Conservation (phyloP, 2,888 invertebrate species). For the Lepas anatifera region DNA sequence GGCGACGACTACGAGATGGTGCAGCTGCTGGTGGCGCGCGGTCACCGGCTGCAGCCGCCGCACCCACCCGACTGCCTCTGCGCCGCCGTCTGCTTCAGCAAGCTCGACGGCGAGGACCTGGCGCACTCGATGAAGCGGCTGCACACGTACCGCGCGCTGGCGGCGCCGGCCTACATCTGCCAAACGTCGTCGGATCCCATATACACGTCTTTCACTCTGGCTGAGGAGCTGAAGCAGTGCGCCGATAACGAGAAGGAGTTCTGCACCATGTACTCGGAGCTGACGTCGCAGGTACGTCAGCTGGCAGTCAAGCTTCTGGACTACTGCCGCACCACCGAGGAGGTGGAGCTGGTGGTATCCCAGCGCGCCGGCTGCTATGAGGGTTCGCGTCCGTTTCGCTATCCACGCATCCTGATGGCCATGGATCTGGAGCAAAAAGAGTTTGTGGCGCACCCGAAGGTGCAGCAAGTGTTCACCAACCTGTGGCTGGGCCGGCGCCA, state of each 20-base stretch:
- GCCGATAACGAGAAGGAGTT: slow-evolving; percentile 15
- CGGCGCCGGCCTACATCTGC: slow-evolving; percentile 17
- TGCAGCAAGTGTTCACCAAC: slow-evolving; percentile 44
- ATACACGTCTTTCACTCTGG: slow-evolving; percentile 9
- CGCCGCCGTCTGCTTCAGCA: slow-evolving; percentile 6
- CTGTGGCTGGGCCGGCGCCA: slow-evolving; percentile 12
- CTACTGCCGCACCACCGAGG: slow-evolving; percentile 15
- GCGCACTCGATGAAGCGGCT: slow-evolving; percentile 10
- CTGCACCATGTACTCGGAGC: slow-evolving; percentile 3
- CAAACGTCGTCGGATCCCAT: slow-evolving; percentile 15
- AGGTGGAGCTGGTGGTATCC: slow-evolving; percentile 12
- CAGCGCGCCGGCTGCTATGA: neutral
- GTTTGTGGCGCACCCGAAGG: slow-evolving; percentile 62
- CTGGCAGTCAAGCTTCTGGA: slow-evolving; percentile 16
- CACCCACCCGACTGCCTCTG: slow-evolving; percentile 1
- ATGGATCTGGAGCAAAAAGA: slow-evolving; percentile 55
- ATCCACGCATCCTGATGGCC: slow-evolving; percentile 13
- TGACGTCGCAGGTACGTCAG: neutral
- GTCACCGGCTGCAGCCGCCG: slow-evolving; percentile 2
- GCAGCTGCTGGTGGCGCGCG: slow-evolving; percentile 8
- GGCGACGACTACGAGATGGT: slow-evolving; percentile 8
- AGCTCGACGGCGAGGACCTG: slow-evolving; percentile 10
- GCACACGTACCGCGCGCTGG: slow-evolving; percentile 11
- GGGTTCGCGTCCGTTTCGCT: neutral
- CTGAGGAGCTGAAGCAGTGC: slow-evolving; percentile 1